These are phyloP conservation scores for Drosophila persimilis DNA, from an alignment of 1,140 invertebrate species.

Conservation along the genomic window DNA sequence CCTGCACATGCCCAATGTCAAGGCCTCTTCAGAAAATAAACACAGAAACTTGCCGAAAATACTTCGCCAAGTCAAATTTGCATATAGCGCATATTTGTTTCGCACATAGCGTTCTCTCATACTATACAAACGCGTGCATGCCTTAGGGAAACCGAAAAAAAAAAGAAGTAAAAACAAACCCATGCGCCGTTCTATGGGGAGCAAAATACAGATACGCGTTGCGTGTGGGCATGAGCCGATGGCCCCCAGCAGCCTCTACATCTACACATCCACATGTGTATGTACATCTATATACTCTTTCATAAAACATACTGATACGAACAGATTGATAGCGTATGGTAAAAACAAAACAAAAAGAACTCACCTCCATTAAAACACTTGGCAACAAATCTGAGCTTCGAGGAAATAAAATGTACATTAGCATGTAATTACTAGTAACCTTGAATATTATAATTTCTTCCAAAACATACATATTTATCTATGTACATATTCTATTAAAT, in stretches of 20 bases:
- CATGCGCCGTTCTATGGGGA: conserved; percentile 25
- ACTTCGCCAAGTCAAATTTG: conserved; percentile 24
- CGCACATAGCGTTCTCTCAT: conserved; percentile 12
- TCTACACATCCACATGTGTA: conserved; percentile 8
- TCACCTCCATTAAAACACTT: conserved; percentile 22
- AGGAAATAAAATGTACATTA: background rate
- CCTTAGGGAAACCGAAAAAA: background rate
- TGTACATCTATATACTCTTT: background rate
- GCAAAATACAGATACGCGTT: background rate
- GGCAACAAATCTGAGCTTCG: conserved; percentile 14
- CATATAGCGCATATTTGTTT: conserved; percentile 41
- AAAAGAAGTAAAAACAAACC: conserved; percentile 22
- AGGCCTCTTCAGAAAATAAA: conserved; percentile 31
- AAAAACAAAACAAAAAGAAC: conserved; percentile 24
- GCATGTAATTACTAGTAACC: background rate
- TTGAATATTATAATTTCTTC: background rate
- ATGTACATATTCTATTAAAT: background rate
- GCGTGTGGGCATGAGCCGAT: conserved; percentile 16
- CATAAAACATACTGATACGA: conserved; percentile 33
- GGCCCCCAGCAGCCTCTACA: conserved; percentile 29
- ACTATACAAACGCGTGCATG: conserved; percentile 3
- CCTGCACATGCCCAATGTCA: conserved; percentile 64
- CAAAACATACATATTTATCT: background rate
- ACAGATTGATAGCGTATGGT: conserved; percentile 29
- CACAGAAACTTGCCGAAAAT: conserved; percentile 36